Evolutionary conservation across 2,113 vertebrate species (phyloP), one percentile per base, ranked within the genome.

Genomic region (Myotis yumanensis): DNA sequence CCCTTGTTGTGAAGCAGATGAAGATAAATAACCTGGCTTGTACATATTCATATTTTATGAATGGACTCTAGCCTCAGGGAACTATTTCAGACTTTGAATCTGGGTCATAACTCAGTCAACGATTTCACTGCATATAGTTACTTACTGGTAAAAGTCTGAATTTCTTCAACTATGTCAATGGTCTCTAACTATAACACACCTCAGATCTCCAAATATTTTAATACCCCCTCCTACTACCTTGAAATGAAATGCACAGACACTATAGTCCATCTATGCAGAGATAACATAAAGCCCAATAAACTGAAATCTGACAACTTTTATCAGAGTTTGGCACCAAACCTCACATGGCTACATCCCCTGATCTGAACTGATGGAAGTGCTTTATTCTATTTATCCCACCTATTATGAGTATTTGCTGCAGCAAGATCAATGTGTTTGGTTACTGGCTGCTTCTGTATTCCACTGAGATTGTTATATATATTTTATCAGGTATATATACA

Each of bases 21-120:
- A 35, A 90, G 48, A 81, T 59, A 83, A 96, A 91, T 75, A 89
- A 80, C 30, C 52, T 43, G 25, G 37, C 12, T 79, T 83, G 11
- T 81, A 52, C 25, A n/a, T 76, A 93, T 97, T 57, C 71, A 72
- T 92, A 86, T 90, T 95, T 95, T 95, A 86, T 91, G 86, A 95
- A 95, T 86, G 73, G 23, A 32, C 32, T 76, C 22, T 40, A 84
- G 72, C 51, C 89, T 89, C 69, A 66, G 48, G 91, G 64, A 96
- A 80, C 23, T 25, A 18, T 86, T 91, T 96, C 35, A 92, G 35
- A 75, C 23, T 79, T 75, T 16, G 62, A 30, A 23, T 69, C 25
- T 79, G 54, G 51, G 37, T 83, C 54, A 11, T 75, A 97, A 91
- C 52, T 76, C 75, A 83, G 35, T 82, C 92, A 51, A 4, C 80